Evolutionary conservation across 2,113 vertebrate species (phyloP).

Genomic region (Tonatia bakeri): DNA sequence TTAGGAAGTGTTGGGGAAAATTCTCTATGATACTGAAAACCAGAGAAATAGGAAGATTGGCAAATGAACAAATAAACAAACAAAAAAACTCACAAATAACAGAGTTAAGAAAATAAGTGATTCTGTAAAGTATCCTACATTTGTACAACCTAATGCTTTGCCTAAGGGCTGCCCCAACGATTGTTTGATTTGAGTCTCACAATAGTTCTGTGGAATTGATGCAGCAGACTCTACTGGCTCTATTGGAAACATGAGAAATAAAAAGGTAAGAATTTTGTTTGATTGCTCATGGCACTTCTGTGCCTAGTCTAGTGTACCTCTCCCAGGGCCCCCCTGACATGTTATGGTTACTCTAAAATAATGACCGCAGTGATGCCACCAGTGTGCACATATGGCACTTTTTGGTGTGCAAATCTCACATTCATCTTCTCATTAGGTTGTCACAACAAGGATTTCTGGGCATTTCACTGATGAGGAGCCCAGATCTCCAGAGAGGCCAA

Average conservation of each 20-base stretch:
- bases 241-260: background rate
- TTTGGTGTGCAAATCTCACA: background rate
- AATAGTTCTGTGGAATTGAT: background rate
- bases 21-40: background rate
- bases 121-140: background rate
- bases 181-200: background rate
- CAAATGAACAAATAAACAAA: background rate
- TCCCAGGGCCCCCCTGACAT: background rate
- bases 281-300: background rate
- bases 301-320: background rate
- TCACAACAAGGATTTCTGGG: background rate
- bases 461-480: background rate
- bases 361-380: background rate
- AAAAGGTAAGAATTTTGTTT: background rate
- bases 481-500: background rate
- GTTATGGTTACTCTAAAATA: background rate
- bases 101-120: background rate
- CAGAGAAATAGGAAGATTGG: background rate
- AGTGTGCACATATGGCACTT: background rate
- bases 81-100: background rate
- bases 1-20: constrained; percentile 2
- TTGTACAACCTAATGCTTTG: background rate
- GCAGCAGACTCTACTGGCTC: background rate
- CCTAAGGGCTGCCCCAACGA: background rate
- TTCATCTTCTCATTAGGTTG: background rate